Base-by-base conservation (phyloP, 2,113 vertebrate species). In the Sturnira hondurensis region DNA sequence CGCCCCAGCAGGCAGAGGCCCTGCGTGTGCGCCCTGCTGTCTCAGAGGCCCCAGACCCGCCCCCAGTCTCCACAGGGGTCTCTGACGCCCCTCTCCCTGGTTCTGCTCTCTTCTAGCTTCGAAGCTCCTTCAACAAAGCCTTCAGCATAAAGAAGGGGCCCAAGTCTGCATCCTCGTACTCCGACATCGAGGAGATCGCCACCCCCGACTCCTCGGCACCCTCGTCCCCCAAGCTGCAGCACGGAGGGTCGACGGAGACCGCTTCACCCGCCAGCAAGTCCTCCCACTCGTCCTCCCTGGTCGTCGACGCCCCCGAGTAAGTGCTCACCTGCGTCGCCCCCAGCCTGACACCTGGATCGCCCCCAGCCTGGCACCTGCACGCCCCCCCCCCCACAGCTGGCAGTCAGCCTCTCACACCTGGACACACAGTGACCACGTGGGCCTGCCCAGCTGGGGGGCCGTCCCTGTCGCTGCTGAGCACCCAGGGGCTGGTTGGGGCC, bases 81-180 rank as follows among this genome's bases (percentile, higher is more conserved):
- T 47, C 87, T 96, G 52, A 89, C 19, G 1, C 67, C 95, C 38
- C 54, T 24, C 52, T 94, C 74, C 56, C 67, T 4, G 89, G 17
- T 83, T 97, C 65, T 97, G 45, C 1, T 96, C 56, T 98, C 45
- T 97, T 36, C 20, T 91, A 99, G 99, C 98, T 99, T 70, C 99
- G 99, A 81, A 99, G 99, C 96, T 99, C 99, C 95, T 99, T 99
- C 98, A 99, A 99, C 98, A 99, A 99, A 96, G 99, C 99, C 43
- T 99, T 99, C 98, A 99, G 99, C 97, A 99, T 99, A 96, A 99
- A 99, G 97, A 99, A 99, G 98, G 99, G 99, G 7, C 97, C 99
- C 86, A 99, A 99, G 98, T 99, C 99, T 0, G 98, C 99, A 3
- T 99, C 99, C 0, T 99, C 99, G 0, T 99, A 99, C 98, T 99